These are phyloP conservation scores for Isoperla grammatica DNA, from an alignment of 2,888 invertebrate species.

Conservation along the genomic window DNA sequence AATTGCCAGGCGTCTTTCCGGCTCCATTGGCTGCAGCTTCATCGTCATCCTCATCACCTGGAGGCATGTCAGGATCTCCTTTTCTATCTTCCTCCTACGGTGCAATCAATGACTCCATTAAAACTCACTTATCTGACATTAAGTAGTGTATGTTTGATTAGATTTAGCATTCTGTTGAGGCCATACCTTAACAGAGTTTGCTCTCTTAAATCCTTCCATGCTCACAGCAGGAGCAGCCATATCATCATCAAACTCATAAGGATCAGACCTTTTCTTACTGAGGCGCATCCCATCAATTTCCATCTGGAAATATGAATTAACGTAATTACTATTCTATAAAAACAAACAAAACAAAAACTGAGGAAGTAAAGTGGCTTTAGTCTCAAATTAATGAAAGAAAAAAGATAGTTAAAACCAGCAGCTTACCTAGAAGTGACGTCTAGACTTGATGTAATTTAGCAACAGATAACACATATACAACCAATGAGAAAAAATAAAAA, in stretches of 20 bases:
- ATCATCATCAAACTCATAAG: constrained; percentile 68
- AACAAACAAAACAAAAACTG: background rate
- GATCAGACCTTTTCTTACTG: constrained; percentile 46
- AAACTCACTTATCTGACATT: background rate
- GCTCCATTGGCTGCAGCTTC: constrained; percentile 17
- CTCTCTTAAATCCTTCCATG: constrained; percentile 42
- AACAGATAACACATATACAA: constrained; percentile 20
- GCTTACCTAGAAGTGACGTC: constrained; percentile 6
- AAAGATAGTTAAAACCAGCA: constrained; percentile 2
- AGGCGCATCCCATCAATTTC: constrained; percentile 28
- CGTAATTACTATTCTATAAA: constrained; percentile 1
- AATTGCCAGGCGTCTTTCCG: constrained; percentile 46
- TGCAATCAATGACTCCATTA: constrained; percentile 16
- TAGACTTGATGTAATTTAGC: constrained; percentile 7
- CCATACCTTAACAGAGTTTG: constrained; percentile 32
- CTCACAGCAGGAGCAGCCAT: constrained; percentile 43
- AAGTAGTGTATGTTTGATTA: background rate
- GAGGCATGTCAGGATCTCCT: constrained; percentile 19
- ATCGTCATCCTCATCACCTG: constrained; percentile 25
- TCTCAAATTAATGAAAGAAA: background rate
- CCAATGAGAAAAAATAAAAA: background rate
- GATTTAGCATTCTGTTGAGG: background rate
- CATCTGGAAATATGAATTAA: constrained; percentile 36
- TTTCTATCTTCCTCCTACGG: constrained; percentile 38
- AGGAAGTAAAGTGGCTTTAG: background rate